Evolutionary conservation across 2,113 vertebrate genomes (phyloP), one percentile per base, ranked within the genome.

Genomic region (Strix uralensis): DNA sequence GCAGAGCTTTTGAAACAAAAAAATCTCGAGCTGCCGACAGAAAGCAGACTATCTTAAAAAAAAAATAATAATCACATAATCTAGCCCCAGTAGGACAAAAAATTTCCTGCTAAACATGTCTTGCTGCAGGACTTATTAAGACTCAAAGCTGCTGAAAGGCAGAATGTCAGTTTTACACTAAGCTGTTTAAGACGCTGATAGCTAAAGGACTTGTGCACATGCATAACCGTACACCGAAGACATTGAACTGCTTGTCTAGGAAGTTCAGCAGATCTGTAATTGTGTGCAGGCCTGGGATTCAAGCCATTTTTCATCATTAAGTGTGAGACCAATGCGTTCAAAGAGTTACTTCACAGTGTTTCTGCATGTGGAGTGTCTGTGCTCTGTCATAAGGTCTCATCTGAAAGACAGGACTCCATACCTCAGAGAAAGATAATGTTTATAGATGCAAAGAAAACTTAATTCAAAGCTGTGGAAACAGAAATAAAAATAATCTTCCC

Each of bases 391-490:
- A 94, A 87, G 38, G 73, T 38, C 90, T 92, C 79, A 36, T 61
- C 49, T 80, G 63, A 87, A 91, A 81, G 42, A 92, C 27, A 51
- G 47, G 36, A 54, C 63, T 90, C 88, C 30, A 4, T 62, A 66
- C 10, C 26, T 78, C 90, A 81, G 72, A 30, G 61, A 61, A 86
- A 96, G 88, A 95, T 36, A 97, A 92, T 74, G 36, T 88, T 88
- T 63, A 18, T 54, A 73, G 26, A 42, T 15, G 71, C 63, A 79
- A 82, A 57, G 91, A 91, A 88, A 96, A 86, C 69, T 75, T 85
- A 92, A 52, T 95, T 94, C 91, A 94, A 96, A 80, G 30, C 77
- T 52, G 4, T 82, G 63, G 95, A 91, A 95, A 97, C 63, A 79
- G 27, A 54, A 70, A 65, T 12, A 79, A 95, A 96, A 84, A 59